These are phyloP conservation scores for Gari tellinella DNA, from an alignment of 2,888 invertebrate genomes.

Conservation along the genomic window DNA sequence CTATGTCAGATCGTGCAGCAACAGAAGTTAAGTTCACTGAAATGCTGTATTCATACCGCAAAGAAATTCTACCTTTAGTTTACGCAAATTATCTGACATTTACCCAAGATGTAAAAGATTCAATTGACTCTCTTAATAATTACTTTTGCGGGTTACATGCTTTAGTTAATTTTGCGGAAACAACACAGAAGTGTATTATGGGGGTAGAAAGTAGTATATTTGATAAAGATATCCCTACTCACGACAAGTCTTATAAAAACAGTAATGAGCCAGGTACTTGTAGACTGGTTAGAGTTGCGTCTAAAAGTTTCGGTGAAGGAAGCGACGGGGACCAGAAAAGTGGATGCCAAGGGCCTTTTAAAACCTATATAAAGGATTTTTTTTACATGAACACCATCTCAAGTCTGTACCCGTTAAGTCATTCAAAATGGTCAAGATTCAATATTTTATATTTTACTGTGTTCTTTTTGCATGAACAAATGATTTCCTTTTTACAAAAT, in stretches of 20 bases:
- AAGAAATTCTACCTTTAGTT: constrained; percentile 34
- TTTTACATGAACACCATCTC: constrained; percentile 8
- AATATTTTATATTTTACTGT: constrained; percentile 36
- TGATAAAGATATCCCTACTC: constrained; percentile 17
- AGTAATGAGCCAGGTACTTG: constrained; percentile 28
- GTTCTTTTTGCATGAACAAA: constrained; percentile 47
- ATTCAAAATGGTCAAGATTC: constrained; percentile 31
- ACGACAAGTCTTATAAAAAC: constrained; percentile 29
- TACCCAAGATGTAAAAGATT: constrained; percentile 20
- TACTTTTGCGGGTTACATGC: constrained; percentile 55
- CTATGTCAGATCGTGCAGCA: constrained; percentile 44
- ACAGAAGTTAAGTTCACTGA: constrained; percentile 35
- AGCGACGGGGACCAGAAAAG: constrained; percentile 45
- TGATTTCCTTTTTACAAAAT: constrained; percentile 27
- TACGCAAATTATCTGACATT: constrained; percentile 16
- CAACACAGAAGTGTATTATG: constrained; percentile 17
- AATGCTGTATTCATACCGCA: constrained; percentile 24
- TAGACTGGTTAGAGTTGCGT: constrained; percentile 34
- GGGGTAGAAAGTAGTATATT: constrained; percentile 27
- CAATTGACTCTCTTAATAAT: constrained; percentile 9
- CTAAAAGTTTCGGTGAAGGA: constrained; percentile 43
- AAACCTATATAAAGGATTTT: constrained; percentile 15
- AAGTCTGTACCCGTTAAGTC: constrained; percentile 28
- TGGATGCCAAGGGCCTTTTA: constrained; percentile 34
- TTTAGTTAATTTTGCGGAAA: constrained; percentile 44